These are phyloP conservation scores for Poliocrania exsul DNA, from an alignment of 2,797 vertebrate genomes.

Conservation along the genomic window DNA sequence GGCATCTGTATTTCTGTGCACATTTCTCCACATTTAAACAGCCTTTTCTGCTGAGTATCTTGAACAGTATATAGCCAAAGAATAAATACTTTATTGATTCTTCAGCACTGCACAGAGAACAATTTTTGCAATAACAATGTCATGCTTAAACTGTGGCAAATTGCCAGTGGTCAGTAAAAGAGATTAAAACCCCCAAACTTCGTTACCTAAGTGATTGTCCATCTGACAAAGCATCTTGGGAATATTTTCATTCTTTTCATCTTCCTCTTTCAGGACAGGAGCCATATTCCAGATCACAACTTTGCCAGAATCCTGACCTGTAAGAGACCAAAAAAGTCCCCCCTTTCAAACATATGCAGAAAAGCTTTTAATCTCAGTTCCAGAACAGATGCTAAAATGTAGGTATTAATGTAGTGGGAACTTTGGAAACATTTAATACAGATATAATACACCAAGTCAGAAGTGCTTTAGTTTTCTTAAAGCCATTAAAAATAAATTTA, in stretches of 20 bases:
- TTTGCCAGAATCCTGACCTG: slow-evolving; percentile 98
- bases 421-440: not conserved
- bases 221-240: slow-evolving; percentile 99
- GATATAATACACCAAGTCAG: not conserved
- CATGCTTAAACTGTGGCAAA: not conserved
- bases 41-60: slow-evolving; percentile 55
- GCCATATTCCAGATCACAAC: slow-evolving; percentile 99
- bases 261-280: slow-evolving; percentile 94
- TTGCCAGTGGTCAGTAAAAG: not conserved
- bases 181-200: slow-evolving; percentile 18
- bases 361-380: not conserved
- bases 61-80: slow-evolving; percentile 36
- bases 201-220: slow-evolving; percentile 98
- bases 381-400: not conserved
- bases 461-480: not conserved
- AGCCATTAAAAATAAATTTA: not conserved
- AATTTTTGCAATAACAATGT: slow-evolving; percentile 50
- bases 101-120: slow-evolving; percentile 28
- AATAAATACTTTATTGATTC: slow-evolving; percentile 26
- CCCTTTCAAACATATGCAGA: not conserved
- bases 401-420: not conserved
- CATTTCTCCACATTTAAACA: slow-evolving; percentile 44
- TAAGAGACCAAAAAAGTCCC: slow-evolving; percentile 14
- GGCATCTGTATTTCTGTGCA: slow-evolving; percentile 47
- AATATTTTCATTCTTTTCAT: slow-evolving; percentile 96